Evolutionary conservation across 2,797 vertebrate genomes (phyloP).

Genomic region (Chrosomus eos): DNA sequence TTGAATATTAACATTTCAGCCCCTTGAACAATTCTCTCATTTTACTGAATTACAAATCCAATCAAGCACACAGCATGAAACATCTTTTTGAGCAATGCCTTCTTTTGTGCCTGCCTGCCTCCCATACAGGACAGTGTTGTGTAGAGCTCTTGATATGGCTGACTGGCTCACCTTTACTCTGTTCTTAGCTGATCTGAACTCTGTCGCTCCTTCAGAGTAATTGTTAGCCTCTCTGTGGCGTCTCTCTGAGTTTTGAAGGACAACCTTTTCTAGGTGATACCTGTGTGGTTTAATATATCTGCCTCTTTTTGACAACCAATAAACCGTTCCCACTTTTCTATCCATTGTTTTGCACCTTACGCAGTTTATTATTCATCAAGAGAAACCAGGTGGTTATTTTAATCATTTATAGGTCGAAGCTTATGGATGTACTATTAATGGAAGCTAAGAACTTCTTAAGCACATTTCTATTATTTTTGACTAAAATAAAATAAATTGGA

Average conservation of each 20-base stretch:
- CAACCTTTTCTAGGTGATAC: neutral
- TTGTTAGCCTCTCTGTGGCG: conserved; percentile 2
- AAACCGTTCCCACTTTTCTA: neutral
- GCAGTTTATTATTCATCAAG: conserved; percentile 36
- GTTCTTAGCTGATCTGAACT: too few relatives aligned
- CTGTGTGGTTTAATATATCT: conserved; percentile 6
- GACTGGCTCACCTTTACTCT: conserved; percentile 12
- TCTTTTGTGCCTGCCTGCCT: conserved; percentile 3
- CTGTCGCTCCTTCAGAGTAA: neutral
- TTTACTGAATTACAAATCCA: conserved; percentile 30
- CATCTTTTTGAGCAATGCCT: neutral
- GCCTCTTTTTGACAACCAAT: conserved; percentile 18
- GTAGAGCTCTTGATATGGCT: conserved; percentile 17
- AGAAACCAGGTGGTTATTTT: conserved; percentile 18
- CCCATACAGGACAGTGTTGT: neutral
- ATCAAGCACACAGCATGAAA: neutral
- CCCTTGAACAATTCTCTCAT: conserved; percentile 13
- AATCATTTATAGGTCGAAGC: conserved; percentile 19
- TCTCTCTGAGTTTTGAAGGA: conserved; percentile 18
- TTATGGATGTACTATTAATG: neutral
- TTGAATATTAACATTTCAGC: conserved; percentile 14
- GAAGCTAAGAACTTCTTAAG: neutral
- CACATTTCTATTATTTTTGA: neutral
- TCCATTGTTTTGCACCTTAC: conserved; percentile 5
- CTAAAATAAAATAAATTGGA: neutral